These are phyloP conservation scores for Phoxinus phoxinus DNA, from an alignment of 2,113 vertebrate genomes.

Conservation along the genomic window DNA sequence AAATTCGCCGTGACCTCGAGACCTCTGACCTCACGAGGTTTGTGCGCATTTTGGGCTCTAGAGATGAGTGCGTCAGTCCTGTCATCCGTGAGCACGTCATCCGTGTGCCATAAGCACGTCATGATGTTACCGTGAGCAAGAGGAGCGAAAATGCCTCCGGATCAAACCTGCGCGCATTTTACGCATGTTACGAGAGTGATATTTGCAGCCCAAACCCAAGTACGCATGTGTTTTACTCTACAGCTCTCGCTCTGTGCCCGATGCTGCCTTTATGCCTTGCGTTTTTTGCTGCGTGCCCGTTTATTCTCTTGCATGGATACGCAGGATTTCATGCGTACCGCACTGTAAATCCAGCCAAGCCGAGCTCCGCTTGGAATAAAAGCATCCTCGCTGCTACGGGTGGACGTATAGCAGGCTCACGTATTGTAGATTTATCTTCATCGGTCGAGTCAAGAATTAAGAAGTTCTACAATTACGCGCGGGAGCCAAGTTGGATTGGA, in stretches of 20 bases:
- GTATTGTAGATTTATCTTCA: neutral
- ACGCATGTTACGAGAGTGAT: neutral
- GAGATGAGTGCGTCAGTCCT: slow-evolving; percentile 53
- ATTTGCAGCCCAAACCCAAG: neutral
- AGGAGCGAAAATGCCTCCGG: slow-evolving; percentile 1
- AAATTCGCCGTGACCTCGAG: slow-evolving; percentile 76
- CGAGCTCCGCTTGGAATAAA: slow-evolving; percentile 24
- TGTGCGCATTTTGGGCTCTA: slow-evolving; percentile 84
- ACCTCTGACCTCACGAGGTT: slow-evolving; percentile 90
- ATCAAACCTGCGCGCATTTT: slow-evolving; percentile 4
- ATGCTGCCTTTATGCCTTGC: slow-evolving; percentile 36
- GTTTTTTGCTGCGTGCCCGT: slow-evolving; percentile 42
- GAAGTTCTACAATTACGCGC: slow-evolving; percentile 27
- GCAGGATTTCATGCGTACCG: slow-evolving; percentile 46
- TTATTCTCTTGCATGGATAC: slow-evolving; percentile 49
- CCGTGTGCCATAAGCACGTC: slow-evolving; percentile 23
- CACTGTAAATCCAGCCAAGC: slow-evolving; percentile 36
- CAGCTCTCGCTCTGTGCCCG: slow-evolving; percentile 26
- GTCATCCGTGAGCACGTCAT: slow-evolving; percentile 37
- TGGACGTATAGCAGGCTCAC: slow-evolving; percentile 21
- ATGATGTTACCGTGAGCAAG: slow-evolving; percentile 24
- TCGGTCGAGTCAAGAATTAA: neutral
- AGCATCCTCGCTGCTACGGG: slow-evolving; percentile 24
- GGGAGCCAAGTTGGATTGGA: slow-evolving; percentile 23
- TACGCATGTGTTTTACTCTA: slow-evolving; percentile 9